A percentile compares a stretch with the other conserved stretches of the same genome.
Evolutionary conservation across 1,140 invertebrate genomes (phyloP).

Genomic region (Caerostris darwini): DNA sequence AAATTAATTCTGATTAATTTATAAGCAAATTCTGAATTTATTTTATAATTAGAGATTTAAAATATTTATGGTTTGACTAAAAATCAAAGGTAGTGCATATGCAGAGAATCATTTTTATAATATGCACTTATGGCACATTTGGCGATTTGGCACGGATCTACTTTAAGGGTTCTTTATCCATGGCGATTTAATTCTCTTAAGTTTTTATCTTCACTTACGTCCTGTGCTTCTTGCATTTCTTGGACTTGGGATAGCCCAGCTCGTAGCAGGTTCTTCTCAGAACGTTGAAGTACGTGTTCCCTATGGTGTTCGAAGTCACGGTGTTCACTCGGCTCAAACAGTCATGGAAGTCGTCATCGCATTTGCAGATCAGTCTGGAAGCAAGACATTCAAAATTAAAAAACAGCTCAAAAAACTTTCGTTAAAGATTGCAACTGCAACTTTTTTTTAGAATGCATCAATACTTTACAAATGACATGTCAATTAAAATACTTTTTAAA

Average conservation of each 20-base stretch:
- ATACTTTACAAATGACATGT: background rate
- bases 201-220: constrained; percentile 61
- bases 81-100: too few species aligned
- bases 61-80: too few species aligned
- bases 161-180: too few species aligned
- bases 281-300: constrained; percentile 93
- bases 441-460: background rate
- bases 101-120: too few species aligned
- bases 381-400: background rate
- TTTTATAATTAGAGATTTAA: too few species aligned
- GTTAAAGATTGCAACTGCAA: background rate
- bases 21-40: too few species aligned
- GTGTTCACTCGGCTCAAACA: constrained; percentile 89
- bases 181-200: too few species aligned
- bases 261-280: constrained; percentile 90
- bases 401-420: background rate
- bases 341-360: constrained; percentile 90
- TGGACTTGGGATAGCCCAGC: constrained; percentile 81
- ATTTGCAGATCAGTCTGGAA: constrained; percentile 89
- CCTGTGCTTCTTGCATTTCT: constrained; percentile 50
- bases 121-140: too few species aligned
- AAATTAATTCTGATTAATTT: too few species aligned
- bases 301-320: constrained; percentile 88
- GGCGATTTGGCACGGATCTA: too few species aligned
- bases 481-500: background rate